Conservation (phyloP, 2,888 invertebrate genomes). For the Platerodrilus igneus region DNA sequence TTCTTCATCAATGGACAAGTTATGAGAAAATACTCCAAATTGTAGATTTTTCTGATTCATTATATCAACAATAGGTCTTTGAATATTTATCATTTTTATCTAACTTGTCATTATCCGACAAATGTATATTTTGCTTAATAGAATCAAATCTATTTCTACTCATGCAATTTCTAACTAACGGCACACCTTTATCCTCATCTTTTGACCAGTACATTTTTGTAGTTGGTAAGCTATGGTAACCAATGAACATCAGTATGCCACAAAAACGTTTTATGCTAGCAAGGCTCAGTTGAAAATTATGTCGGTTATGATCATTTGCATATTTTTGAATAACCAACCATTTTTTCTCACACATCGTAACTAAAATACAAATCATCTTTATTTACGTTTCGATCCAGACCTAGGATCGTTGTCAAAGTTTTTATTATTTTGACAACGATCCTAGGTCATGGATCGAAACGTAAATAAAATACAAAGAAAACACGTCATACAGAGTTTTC, state of each 20-base stretch:
- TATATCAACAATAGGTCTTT: conserved; percentile 29
- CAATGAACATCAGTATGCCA: conserved; percentile 9
- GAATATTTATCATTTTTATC: conserved; percentile 31
- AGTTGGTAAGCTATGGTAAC: conserved; percentile 10
- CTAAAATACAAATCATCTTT: too few species aligned
- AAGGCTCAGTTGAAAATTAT: too few species aligned
- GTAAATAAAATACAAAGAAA: too few species aligned
- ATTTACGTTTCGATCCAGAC: too few species aligned
- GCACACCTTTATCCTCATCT: conserved; percentile 15
- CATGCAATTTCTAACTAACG: conserved; percentile 21
- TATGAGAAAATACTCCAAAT: conserved; percentile 28
- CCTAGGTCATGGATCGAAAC: too few species aligned
- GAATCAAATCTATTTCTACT: conserved; percentile 21
- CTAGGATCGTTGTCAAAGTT: too few species aligned
- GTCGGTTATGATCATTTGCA: too few species aligned
- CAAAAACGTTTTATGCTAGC: too few species aligned
- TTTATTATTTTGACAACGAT: too few species aligned
- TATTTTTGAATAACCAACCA: too few species aligned
- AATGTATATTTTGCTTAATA: conserved; percentile 29
- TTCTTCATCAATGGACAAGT: conserved; percentile 32
- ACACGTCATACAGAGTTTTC: too few species aligned
- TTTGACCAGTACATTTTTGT: conserved; percentile 14
- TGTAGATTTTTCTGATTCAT: conserved; percentile 27
- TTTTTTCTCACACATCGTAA: too few species aligned
- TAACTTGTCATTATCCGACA: conserved; percentile 25